Conservation (phyloP, 2,113 vertebrate genomes). For the Ondatra zibethicus region DNA sequence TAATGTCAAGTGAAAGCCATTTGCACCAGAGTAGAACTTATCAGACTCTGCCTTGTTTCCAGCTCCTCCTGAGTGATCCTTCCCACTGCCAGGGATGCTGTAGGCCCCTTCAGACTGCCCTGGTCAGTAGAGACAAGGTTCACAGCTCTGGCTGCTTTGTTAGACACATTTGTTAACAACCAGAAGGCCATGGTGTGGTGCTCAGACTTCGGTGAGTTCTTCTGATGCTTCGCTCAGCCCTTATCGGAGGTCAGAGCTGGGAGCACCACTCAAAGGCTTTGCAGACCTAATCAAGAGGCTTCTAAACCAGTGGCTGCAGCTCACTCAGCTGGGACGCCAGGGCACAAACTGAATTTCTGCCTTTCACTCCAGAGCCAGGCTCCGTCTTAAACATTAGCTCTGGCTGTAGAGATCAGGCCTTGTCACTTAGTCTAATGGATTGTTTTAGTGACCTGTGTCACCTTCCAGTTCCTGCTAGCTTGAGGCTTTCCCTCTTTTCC, state of each 20-base stretch:
- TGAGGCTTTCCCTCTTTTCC: not conserved
- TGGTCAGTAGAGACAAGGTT: not conserved
- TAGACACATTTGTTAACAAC: not conserved
- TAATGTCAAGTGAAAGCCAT: not conserved
- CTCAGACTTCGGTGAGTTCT: not conserved
- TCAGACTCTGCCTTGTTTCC: not conserved
- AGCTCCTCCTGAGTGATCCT: not conserved
- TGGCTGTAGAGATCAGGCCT: not conserved
- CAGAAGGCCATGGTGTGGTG: not conserved
- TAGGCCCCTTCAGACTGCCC: not conserved
- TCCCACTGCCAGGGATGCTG: not conserved
- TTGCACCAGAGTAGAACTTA: not conserved
- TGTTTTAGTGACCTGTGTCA: not conserved
- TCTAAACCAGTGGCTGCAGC: not conserved
- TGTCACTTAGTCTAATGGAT: not conserved
- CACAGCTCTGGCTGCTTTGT: not conserved
- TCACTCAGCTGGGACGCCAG: accelerated
- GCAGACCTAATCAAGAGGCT: not conserved
- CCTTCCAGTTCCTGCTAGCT: not conserved
- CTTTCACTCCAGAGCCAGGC: not conserved
- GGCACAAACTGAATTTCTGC: not conserved
- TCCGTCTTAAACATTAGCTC: not conserved
- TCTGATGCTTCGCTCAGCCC: not conserved
- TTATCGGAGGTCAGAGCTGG: not conserved
- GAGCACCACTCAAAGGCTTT: not conserved